phyloP scores from a whole-genome alignment of 2,888 invertebrate genomes.

The Tribolium freemani region DNA sequence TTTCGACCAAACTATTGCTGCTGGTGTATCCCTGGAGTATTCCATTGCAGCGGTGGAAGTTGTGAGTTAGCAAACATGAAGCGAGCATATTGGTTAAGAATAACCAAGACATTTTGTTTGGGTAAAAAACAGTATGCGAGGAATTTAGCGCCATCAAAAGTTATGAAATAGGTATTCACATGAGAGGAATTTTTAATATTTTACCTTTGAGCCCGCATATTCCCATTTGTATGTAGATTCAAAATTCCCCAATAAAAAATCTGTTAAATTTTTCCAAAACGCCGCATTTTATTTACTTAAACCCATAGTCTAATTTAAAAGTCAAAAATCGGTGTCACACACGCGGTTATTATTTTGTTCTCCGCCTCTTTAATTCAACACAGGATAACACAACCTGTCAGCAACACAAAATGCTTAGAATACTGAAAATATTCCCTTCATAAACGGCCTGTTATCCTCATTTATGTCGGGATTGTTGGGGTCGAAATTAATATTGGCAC shows the following conservation, averaged over 20 bases:
- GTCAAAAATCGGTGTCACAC: slow-evolving; percentile 22
- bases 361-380: slow-evolving; percentile 35
- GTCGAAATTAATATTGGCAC: slow-evolving; percentile 39
- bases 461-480: slow-evolving; percentile 39
- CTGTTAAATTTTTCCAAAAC: slow-evolving; percentile 7
- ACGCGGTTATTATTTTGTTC: slow-evolving; percentile 20
- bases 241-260: slow-evolving; percentile 16
- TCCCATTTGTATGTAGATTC: slow-evolving; percentile 20
- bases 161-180: slow-evolving; percentile 19
- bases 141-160: slow-evolving; percentile 12
- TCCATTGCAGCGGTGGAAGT: background rate
- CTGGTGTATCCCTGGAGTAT: background rate
- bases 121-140: slow-evolving; percentile 1
- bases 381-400: slow-evolving; percentile 25
- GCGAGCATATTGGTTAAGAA: background rate
- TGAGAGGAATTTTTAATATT: slow-evolving; percentile 28
- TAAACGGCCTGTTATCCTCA: slow-evolving; percentile 41
- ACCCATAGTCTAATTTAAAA: slow-evolving; percentile 25
- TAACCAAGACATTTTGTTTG: background rate
- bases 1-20: background rate
- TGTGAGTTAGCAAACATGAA: background rate
- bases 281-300: slow-evolving; percentile 29
- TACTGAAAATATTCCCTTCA: slow-evolving; percentile 42
- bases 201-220: background rate
- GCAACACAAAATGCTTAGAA: slow-evolving; percentile 37